Evolutionary conservation across 2,113 vertebrate genomes (phyloP), one percentile per base, ranked within the genome.

Genomic region (Pleuronectes platessa): DNA sequence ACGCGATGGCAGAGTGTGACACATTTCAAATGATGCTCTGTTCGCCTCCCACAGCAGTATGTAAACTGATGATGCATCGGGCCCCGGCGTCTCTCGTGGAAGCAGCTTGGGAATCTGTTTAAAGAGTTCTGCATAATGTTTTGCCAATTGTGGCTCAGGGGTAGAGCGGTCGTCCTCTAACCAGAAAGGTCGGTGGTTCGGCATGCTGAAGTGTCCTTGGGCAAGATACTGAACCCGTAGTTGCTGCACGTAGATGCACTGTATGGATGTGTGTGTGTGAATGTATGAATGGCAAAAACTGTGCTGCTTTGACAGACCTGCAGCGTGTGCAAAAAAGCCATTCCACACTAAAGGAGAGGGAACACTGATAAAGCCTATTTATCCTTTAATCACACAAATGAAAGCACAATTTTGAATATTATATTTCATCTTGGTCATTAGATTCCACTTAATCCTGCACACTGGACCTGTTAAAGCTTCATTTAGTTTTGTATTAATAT

Each of bases 61-160:
- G 72, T 71, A 61, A 68, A 68, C 35, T 35, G 51, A 61, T 71
- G 55, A 79, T 70, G 60, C 71, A 35, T 75, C 64, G 21, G 59
- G 45, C 15, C 21, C 35, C 10, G 37, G 20, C 17, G 12, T 51
- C 15, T 51, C 47, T 51, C 47, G 18, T 18, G 14, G 49, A 51
- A 8, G 18, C 63, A 55, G 31, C 55, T 73, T 65, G 55, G 51
- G 51, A 61, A 42, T 77, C 65, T 74, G 60, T 66, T 51, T 40
- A 65, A 27, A 53, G 55, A 69, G 15, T 47, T 61, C 21, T 7
- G 17, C n/a, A 37, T 56, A 42, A n/a, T 69, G 26, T 40, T 54
- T 5, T 51, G 47, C 0, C 3, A 0, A 3, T 12, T 42, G 40
- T 42, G 40, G 11, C 40, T 42, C 11, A 42, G 40, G 12, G 12